Percentiles rank a stretch among this genome's conserved stretches.
These are phyloP conservation scores for Odocoileus virginianus DNA, from an alignment of 2,113 vertebrate genomes.

Conservation along the genomic window DNA sequence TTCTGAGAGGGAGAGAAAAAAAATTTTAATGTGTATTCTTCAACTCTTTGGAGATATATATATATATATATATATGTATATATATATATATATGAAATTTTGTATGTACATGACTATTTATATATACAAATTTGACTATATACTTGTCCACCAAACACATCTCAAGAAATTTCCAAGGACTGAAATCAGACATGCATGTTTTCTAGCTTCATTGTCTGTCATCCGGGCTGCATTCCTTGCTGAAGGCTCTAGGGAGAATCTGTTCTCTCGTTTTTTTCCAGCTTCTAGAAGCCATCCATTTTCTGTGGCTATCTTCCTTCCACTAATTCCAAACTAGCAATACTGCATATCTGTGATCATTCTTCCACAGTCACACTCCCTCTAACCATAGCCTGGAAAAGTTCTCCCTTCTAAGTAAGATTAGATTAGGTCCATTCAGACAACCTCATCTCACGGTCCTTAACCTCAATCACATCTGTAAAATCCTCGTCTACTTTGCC, in stretches of 20 bases:
- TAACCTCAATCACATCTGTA: background rate
- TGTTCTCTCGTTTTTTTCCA: background rate
- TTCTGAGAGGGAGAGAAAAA: background rate
- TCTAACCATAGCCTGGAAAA: background rate
- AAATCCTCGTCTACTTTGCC: background rate
- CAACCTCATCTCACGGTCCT: background rate
- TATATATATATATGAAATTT: background rate
- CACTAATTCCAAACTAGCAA: background rate
- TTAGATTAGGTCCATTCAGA: background rate
- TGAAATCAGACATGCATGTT: background rate
- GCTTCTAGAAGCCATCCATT: background rate
- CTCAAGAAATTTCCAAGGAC: background rate
- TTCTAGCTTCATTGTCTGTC: background rate
- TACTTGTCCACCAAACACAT: background rate
- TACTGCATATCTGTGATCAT: background rate
- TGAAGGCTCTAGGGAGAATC: background rate
- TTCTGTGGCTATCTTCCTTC: background rate
- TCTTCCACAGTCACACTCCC: background rate
- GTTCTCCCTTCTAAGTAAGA: background rate
- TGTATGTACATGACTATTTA: background rate
- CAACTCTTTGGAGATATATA: background rate
- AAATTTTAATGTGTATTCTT: background rate
- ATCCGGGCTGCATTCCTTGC: background rate
- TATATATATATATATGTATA: background rate
- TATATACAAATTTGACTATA: background rate